Percentiles rank a stretch among this genome's conserved stretches.
phyloP scores from a whole-genome alignment of 2,797 vertebrate genomes.

The Chelonia mydas region DNA sequence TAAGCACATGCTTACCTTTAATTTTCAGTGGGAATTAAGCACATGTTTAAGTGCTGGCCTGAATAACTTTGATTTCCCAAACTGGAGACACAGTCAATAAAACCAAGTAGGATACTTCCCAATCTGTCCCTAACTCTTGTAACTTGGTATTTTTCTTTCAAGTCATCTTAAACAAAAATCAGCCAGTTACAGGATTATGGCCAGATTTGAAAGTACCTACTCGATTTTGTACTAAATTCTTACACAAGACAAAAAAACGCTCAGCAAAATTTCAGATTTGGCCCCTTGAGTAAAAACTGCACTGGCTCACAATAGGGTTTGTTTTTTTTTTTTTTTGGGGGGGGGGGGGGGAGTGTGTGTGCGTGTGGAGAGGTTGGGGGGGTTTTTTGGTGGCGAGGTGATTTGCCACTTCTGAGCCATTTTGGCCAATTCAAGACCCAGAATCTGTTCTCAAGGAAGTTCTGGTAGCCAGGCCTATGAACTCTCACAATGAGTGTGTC shows the following conservation, averaged over 20 bases:
- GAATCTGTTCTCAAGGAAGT: background rate
- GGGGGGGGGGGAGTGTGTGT: too few species aligned
- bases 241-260: background rate
- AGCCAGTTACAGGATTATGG: background rate
- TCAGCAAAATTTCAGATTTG: background rate
- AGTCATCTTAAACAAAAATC: background rate
- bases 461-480: background rate
- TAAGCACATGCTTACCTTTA: background rate
- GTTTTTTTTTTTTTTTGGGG: too few species aligned
- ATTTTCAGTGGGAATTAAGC: background rate
- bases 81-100: background rate
- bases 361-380: too few species aligned
- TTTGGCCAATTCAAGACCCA: background rate
- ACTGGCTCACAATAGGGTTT: background rate
- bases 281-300: background rate
- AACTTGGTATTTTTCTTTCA: background rate
- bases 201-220: background rate
- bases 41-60: background rate
- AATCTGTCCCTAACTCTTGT: background rate
- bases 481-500: background rate
- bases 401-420: background rate
- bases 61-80: background rate
- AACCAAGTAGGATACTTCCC: background rate
- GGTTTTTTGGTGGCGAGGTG: background rate
- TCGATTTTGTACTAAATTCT: background rate